Conservation (phyloP, 2,113 vertebrate genomes). For the Motacilla alba region DNA sequence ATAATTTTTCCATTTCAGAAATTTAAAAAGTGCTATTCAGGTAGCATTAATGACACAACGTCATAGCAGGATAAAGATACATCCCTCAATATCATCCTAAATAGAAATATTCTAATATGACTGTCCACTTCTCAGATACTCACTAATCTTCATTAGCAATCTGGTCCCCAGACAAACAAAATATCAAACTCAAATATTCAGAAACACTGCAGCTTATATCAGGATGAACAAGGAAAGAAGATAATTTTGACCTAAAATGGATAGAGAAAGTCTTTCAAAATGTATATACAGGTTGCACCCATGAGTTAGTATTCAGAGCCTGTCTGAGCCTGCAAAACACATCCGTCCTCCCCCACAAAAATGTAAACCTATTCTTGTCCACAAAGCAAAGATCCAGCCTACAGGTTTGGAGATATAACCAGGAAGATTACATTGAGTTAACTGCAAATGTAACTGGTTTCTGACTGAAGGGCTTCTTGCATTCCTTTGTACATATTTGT, state of each 20-base stretch:
- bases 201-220: not conserved
- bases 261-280: not conserved
- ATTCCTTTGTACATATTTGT: not conserved
- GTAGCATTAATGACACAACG: not conserved
- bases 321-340: conserved; percentile 38
- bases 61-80: not conserved
- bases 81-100: not conserved
- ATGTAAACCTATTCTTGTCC: conserved; percentile 33
- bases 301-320: not conserved
- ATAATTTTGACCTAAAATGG: not conserved
- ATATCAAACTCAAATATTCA: not conserved
- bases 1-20: not conserved
- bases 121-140: not conserved
- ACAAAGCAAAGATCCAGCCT: conserved; percentile 1
- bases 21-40: not conserved
- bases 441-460: not conserved
- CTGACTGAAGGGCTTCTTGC: not conserved
- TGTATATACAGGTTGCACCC: not conserved
- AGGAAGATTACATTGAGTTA: not conserved
- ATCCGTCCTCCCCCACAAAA: conserved; percentile 40
- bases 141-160: not conserved
- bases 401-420: not conserved
- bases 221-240: not conserved
- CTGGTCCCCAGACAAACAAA: not conserved
- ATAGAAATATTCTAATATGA: not conserved